These are phyloP conservation scores for Enteromius unitaeniatus DNA, from an alignment of 2,797 vertebrate genomes.

Conservation along the genomic window DNA sequence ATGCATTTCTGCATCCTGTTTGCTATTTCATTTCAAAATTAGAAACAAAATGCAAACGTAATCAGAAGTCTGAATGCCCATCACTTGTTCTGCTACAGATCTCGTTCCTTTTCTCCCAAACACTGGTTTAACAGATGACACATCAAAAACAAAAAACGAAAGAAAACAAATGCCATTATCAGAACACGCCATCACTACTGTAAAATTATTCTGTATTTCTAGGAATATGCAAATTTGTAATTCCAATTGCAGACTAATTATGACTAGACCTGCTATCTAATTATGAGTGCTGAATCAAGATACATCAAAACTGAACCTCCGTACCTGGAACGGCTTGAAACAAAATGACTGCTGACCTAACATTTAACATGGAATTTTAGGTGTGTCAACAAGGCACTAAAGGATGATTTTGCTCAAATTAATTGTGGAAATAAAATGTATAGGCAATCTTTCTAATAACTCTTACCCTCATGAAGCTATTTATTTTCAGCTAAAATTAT, in stretches of 20 bases:
- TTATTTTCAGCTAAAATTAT: background rate
- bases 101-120: background rate
- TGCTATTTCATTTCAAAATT: background rate
- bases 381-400: constrained; percentile 3
- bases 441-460: background rate
- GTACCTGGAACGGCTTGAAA: background rate
- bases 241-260: background rate
- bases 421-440: background rate
- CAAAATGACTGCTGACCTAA: constrained; percentile 5
- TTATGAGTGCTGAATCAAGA: background rate
- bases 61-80: background rate
- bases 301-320: background rate
- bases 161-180: constrained; percentile 2
- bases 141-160: background rate
- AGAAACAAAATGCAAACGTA: background rate
- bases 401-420: background rate
- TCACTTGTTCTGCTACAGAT: background rate
- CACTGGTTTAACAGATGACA: background rate
- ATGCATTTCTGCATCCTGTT: background rate
- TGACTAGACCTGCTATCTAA: constrained; percentile 13
- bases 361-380: constrained; percentile 17
- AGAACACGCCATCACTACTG: background rate
- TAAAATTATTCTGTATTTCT: background rate
- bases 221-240: constrained; percentile 29
- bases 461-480: background rate